These are phyloP conservation scores for Himalopsyche japonica DNA, from an alignment of 2,888 invertebrate genomes.

Conservation along the genomic window DNA sequence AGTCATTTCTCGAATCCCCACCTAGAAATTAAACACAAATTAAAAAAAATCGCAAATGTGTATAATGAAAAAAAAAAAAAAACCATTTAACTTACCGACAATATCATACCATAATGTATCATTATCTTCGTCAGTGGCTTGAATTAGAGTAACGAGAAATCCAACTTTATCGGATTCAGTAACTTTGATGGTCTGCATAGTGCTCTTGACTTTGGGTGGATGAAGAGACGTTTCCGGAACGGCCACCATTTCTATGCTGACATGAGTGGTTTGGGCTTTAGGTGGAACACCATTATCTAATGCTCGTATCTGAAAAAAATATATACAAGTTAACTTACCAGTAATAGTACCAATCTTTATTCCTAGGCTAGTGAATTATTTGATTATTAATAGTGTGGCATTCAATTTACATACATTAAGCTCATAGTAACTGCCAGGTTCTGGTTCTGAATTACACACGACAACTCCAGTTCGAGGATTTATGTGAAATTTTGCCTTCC, in stretches of 20 bases:
- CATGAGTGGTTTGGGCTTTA: constrained; percentile 74
- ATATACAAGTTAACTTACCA: neutral
- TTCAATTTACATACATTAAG: constrained; percentile 28
- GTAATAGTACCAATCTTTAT: too few relatives aligned
- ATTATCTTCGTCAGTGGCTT: constrained; percentile 83
- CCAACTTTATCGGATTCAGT: constrained; percentile 88
- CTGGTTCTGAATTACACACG: constrained; percentile 72
- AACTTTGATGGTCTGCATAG: constrained; percentile 70
- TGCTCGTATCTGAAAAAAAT: constrained; percentile 69
- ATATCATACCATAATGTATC: constrained; percentile 92
- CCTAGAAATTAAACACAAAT: constrained; percentile 54
- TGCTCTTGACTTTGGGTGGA: constrained; percentile 65
- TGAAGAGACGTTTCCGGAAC: constrained; percentile 65
- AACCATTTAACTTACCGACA: constrained; percentile 64
- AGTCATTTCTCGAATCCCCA: constrained; percentile 81
- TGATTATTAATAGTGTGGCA: too few relatives aligned
- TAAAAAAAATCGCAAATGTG: neutral
- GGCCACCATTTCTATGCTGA: constrained; percentile 68
- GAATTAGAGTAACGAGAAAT: constrained; percentile 81
- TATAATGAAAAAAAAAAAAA: neutral
- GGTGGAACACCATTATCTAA: constrained; percentile 78
- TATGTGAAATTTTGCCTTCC: constrained; percentile 80
- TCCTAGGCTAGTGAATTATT: too few relatives aligned
- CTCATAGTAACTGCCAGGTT: constrained; percentile 56
- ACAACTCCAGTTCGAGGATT: constrained; percentile 82